Evolutionary conservation across 2,888 invertebrate genomes (phyloP).

Genomic region (Sycophila texana): DNA sequence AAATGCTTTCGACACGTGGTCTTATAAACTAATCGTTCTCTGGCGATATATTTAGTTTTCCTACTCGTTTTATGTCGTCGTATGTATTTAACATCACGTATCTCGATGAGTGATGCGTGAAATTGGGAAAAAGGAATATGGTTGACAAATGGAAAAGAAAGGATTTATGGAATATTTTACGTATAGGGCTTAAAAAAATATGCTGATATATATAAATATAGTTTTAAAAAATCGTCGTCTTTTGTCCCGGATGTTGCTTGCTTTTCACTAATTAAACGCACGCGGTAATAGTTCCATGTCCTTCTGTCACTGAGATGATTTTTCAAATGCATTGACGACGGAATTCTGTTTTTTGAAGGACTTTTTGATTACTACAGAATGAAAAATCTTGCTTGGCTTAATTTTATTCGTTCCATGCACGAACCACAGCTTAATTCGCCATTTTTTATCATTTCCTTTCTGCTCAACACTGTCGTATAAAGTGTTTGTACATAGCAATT

Average conservation of each 20-base stretch:
- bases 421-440: background rate
- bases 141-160: constrained; percentile 24
- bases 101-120: background rate
- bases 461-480: background rate
- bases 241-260: constrained; percentile 24
- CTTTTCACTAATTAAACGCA: constrained; percentile 43
- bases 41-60: background rate
- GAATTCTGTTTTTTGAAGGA: constrained; percentile 11
- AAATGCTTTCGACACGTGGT: constrained; percentile 15
- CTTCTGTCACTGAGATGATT: constrained; percentile 22
- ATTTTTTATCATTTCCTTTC: constrained; percentile 12
- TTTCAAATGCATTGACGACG: constrained; percentile 26
- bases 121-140: background rate
- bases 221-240: background rate
- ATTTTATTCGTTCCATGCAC: background rate
- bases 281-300: constrained; percentile 46
- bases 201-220: constrained; percentile 24
- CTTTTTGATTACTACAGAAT: constrained; percentile 2
- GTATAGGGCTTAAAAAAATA: constrained; percentile 15
- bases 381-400: background rate
- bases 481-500: constrained; percentile 34
- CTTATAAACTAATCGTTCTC: background rate
- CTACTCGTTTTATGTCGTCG: constrained; percentile 15
- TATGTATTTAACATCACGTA: background rate
- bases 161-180: constrained; percentile 29